Evolutionary conservation across 2,113 vertebrate species (phyloP).

Genomic region (Anoura caudifer): DNA sequence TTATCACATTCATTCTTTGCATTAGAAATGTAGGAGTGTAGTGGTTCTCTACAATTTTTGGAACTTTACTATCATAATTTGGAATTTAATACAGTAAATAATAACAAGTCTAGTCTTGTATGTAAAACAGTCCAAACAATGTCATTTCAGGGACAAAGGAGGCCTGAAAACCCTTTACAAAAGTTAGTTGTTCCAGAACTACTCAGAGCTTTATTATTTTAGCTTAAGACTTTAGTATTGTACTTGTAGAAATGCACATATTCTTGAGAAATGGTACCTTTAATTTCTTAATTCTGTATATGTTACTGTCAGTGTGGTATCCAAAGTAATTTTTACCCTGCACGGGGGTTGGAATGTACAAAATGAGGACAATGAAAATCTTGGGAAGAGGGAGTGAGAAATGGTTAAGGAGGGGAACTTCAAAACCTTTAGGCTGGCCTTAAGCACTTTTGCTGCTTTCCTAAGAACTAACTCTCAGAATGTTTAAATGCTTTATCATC

Average conservation of each 20-base stretch:
- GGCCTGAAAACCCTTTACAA: not conserved
- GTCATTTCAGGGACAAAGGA: not conserved
- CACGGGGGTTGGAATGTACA: not conserved
- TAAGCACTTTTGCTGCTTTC: slow-evolving; percentile 40
- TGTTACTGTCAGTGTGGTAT: not conserved
- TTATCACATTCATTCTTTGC: not conserved
- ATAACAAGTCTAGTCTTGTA: not conserved
- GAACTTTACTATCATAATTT: not conserved
- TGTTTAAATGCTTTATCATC: slow-evolving; percentile 28
- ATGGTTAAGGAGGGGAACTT: not conserved
- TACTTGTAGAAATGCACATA: slow-evolving; percentile 20
- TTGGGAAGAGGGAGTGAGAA: not conserved
- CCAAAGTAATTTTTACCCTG: not conserved
- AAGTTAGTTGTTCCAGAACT: not conserved
- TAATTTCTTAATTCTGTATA: not conserved
- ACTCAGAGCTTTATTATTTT: slow-evolving; percentile 16
- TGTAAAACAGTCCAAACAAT: not conserved
- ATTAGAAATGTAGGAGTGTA: not conserved
- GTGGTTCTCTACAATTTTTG: not conserved
- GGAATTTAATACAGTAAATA: not conserved
- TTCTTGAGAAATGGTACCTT: slow-evolving; percentile 15
- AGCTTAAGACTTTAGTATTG: slow-evolving; percentile 3
- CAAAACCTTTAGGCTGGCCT: not conserved
- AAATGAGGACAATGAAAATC: not conserved
- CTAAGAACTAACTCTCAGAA: not conserved